Percentiles rank a stretch among this genome's conserved stretches.
Conservation (phyloP, 1,140 invertebrate genomes). For the Pollicipes pollicipes region DNA sequence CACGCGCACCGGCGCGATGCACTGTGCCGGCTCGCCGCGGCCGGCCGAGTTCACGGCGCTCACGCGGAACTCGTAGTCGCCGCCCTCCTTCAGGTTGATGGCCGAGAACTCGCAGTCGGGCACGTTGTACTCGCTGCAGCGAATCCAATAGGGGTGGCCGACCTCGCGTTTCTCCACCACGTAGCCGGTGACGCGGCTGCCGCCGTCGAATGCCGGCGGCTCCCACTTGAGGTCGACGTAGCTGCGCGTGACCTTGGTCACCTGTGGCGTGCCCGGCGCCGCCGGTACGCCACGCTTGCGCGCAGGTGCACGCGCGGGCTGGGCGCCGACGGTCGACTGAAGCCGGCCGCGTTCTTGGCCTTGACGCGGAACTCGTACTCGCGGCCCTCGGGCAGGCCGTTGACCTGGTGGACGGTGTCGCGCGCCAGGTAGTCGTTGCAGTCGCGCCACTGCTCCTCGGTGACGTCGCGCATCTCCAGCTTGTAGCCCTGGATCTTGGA, state of each 20-base stretch:
- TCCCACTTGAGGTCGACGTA: constrained; percentile 83
- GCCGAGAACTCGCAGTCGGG: constrained; percentile 60
- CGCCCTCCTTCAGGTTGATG: constrained; percentile 57
- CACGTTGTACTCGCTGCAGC: constrained; percentile 75
- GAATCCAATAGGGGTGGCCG: constrained; percentile 59
- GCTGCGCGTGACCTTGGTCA: constrained; percentile 61
- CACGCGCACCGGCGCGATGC: constrained; percentile 65
- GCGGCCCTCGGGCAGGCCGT: constrained; percentile 63
- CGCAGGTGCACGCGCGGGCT: constrained; percentile 64
- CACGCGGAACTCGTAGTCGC: constrained; percentile 82
- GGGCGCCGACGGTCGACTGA: constrained; percentile 69
- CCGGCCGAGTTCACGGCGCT: constrained; percentile 68
- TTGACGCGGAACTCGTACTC: constrained; percentile 91
- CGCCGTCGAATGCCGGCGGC: constrained; percentile 57
- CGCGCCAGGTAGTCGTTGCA: constrained; percentile 76
- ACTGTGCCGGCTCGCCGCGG: constrained; percentile 65
- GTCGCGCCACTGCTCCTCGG: constrained; percentile 58
- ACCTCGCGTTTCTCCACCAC: constrained; percentile 75
- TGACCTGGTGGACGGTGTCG: constrained; percentile 62
- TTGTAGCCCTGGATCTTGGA: constrained; percentile 85
- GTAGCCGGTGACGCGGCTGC: constrained; percentile 67
- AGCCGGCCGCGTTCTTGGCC: constrained; percentile 91
- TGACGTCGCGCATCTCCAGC: constrained; percentile 43
- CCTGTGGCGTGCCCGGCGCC: constrained; percentile 59
- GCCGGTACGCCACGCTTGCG: constrained; percentile 63